Conservation (phyloP, 2,888 invertebrate species). For the Synergus umbraculus region DNA sequence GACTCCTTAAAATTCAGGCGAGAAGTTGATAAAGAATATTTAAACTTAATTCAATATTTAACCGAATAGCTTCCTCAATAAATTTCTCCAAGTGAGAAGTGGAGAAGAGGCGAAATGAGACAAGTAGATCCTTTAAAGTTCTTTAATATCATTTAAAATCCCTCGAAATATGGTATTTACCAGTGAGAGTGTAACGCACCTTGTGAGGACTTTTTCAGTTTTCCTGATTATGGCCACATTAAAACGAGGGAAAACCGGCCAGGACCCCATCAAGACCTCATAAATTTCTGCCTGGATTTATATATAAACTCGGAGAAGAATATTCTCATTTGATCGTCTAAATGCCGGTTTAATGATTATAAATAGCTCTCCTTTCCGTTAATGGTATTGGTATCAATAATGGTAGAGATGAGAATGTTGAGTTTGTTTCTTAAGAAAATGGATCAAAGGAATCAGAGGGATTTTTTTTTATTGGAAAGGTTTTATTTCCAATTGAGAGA, state of each 20-base stretch:
- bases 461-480: not conserved
- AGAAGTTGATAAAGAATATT: slow-evolving; percentile 2
- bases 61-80: slow-evolving; percentile 19
- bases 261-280: no score
- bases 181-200: no score
- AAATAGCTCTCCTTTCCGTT: no score
- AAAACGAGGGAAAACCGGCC: no score
- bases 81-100: slow-evolving; percentile 17
- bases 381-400: not conserved
- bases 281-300: no score
- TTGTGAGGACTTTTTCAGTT: no score
- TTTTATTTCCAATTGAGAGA: not conserved
- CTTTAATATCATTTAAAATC: not conserved
- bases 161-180: no score
- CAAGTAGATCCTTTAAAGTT: not conserved
- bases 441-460: not conserved
- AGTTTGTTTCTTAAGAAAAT: not conserved
- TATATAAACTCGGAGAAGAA: no score
- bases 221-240: no score
- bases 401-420: not conserved
- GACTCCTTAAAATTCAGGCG: not conserved
- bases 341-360: no score
- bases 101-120: not conserved
- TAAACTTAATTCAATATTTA: slow-evolving; percentile 19
- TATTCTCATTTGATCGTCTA: no score